These are phyloP conservation scores for Proterorhinus semilunaris DNA, from an alignment of 2,113 vertebrate genomes.

Conservation along the genomic window DNA sequence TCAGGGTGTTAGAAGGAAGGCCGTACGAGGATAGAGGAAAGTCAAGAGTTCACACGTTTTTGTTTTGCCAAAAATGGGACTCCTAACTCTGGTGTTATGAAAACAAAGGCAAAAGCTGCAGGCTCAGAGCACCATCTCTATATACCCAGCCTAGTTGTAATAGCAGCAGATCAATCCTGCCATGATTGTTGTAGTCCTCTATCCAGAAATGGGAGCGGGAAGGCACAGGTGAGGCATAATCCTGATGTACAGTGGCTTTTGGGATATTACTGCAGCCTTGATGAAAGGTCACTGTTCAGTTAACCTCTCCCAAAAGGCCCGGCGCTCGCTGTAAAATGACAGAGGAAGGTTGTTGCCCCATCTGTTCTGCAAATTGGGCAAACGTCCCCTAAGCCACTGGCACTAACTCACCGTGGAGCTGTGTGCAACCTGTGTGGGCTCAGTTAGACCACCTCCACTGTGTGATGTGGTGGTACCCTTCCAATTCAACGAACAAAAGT, in stretches of 20 bases:
- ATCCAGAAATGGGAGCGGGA: slow-evolving; percentile 4
- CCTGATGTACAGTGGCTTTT: slow-evolving; percentile 13
- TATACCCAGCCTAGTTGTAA: background rate
- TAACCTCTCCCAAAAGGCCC: slow-evolving; percentile 15
- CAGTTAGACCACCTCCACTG: background rate
- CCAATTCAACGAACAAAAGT: background rate
- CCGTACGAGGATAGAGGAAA: background rate
- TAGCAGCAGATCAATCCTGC: slow-evolving; percentile 8
- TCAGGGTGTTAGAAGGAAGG: too few species aligned
- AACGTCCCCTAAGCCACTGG: slow-evolving; percentile 9
- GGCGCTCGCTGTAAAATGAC: slow-evolving; percentile 4
- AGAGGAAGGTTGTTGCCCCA: slow-evolving; percentile 6
- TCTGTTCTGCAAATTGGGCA: slow-evolving; percentile 15
- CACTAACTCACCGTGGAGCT: slow-evolving; percentile 5
- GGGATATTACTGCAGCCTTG: slow-evolving; percentile 11
- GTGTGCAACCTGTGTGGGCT: background rate
- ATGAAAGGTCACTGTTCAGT: slow-evolving; percentile 14
- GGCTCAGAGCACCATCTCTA: slow-evolving; percentile 2
- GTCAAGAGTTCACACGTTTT: background rate
- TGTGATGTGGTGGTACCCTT: background rate
- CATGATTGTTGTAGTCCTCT: slow-evolving; percentile 8
- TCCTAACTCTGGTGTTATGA: background rate
- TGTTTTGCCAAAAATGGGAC: background rate
- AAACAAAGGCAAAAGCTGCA: background rate
- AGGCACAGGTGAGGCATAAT: slow-evolving; percentile 11